phyloP scores from a whole-genome alignment of 2,888 invertebrate genomes.

The Ptychoptera albimana region DNA sequence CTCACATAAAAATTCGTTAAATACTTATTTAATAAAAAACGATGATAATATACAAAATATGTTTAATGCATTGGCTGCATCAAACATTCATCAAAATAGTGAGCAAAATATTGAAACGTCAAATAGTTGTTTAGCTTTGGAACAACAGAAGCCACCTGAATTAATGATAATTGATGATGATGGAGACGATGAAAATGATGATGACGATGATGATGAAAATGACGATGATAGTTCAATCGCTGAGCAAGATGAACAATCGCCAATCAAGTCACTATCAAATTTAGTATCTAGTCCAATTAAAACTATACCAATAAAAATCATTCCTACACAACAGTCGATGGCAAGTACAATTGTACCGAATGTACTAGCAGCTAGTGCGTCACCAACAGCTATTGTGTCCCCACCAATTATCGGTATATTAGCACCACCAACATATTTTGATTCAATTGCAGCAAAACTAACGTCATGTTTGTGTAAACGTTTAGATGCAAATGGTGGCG shows the following conservation, averaged over 20 bases:
- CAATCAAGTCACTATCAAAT: slow-evolving; percentile 46
- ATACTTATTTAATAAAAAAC: too few species aligned
- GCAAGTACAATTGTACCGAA: not conserved
- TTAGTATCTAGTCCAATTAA: slow-evolving; percentile 40
- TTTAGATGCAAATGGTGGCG: slow-evolving; percentile 16
- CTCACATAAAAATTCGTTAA: too few species aligned
- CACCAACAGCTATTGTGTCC: slow-evolving; percentile 3
- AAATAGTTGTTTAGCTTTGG: too few species aligned
- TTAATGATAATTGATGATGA: too few species aligned
- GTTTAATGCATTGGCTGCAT: too few species aligned
- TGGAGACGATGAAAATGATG: not conserved
- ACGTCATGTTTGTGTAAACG: slow-evolving; percentile 31
- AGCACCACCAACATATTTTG: slow-evolving; percentile 11
- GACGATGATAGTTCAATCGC: not conserved
- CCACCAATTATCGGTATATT: slow-evolving; percentile 14
- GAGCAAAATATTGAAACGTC: too few species aligned
- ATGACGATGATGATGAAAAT: not conserved
- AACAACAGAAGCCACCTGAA: too few species aligned
- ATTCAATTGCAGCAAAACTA: slow-evolving; percentile 31
- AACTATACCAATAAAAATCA: slow-evolving; percentile 25
- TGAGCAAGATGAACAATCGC: slow-evolving; percentile 31
- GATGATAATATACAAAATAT: too few species aligned
- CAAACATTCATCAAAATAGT: too few species aligned
- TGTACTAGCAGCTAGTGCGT: slow-evolving; percentile 13
- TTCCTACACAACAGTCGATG: slow-evolving; percentile 14